These are phyloP conservation scores for Hybos culiciformis DNA, from an alignment of 2,888 invertebrate species.

Conservation along the genomic window DNA sequence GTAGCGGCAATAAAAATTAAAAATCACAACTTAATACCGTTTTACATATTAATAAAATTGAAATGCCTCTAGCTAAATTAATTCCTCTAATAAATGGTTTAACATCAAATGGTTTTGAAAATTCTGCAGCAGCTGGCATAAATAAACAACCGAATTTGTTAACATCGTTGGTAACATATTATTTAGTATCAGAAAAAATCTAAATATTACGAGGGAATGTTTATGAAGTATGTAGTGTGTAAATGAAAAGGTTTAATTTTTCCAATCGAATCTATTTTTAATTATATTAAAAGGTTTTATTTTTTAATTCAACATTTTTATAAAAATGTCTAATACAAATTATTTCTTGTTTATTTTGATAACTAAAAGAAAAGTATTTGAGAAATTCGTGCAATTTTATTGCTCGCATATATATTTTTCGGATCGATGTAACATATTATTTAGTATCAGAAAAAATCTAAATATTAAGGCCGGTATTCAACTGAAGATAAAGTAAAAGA, in stretches of 20 bases:
- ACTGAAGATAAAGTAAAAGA: too few species aligned
- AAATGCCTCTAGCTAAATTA: conserved; percentile 73
- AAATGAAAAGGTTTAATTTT: conserved; percentile 17
- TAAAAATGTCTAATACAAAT: too few species aligned
- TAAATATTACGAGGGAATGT: conserved; percentile 79
- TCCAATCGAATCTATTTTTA: conserved; percentile 13
- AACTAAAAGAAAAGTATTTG: too few species aligned
- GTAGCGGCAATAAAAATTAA: conserved; percentile 6
- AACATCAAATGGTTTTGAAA: conserved; percentile 44
- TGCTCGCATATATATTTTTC: too few species aligned
- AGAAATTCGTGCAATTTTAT: too few species aligned
- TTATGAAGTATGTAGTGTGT: conserved; percentile 70
- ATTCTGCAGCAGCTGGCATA: too few species aligned
- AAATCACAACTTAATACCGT: conserved; percentile 35
- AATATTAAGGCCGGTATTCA: too few species aligned
- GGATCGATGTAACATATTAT: conserved; percentile 59
- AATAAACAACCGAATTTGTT: conserved; percentile 34
- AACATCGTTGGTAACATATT: conserved; percentile 55
- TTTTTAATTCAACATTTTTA: too few species aligned
- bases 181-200: conserved; percentile 65
- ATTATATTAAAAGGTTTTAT: too few species aligned
- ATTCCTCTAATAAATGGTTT: conserved; percentile 74
- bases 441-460: conserved; percentile 69
- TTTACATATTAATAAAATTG: conserved; percentile 54
- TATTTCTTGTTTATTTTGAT: too few species aligned